These are phyloP conservation scores for Micromys minutus DNA, from an alignment of 2,113 vertebrate genomes.

Conservation along the genomic window DNA sequence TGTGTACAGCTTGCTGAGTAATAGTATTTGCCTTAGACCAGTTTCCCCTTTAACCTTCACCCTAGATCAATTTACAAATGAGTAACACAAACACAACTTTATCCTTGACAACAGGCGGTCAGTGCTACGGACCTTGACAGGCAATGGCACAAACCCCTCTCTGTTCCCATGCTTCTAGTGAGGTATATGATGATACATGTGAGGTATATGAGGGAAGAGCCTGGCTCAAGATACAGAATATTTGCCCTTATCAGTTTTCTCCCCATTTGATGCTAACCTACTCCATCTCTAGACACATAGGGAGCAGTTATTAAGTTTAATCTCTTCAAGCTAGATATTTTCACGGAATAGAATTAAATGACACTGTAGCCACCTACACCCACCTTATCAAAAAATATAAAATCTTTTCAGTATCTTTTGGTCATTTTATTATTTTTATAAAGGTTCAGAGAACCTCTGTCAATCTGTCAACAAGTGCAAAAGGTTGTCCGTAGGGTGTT, in stretches of 20 bases:
- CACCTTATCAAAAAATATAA: not conserved
- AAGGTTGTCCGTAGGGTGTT: not conserved
- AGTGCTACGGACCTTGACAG: not conserved
- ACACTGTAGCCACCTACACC: no score
- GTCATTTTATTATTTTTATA: not conserved
- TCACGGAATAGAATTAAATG: not conserved
- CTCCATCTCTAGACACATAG: not conserved
- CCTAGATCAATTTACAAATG: not conserved
- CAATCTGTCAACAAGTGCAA: not conserved
- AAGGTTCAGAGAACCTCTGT: not conserved
- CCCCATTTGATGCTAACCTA: not conserved
- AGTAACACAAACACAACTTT: not conserved
- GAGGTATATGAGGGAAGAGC: not conserved
- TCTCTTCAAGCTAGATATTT: not conserved
- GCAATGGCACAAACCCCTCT: not conserved
- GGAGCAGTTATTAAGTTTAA: not conserved
- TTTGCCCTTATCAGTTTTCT: not conserved
- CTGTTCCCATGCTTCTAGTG: not conserved
- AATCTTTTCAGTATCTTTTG: not conserved
- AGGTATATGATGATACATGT: not conserved
- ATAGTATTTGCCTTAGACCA: not conserved
- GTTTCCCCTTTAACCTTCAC: not conserved
- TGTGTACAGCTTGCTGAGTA: not conserved
- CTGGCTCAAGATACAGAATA: not conserved
- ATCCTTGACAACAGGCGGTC: not conserved